These are phyloP conservation scores for Enteromius paludinosus DNA, from an alignment of 2,797 vertebrate genomes.

Conservation along the genomic window DNA sequence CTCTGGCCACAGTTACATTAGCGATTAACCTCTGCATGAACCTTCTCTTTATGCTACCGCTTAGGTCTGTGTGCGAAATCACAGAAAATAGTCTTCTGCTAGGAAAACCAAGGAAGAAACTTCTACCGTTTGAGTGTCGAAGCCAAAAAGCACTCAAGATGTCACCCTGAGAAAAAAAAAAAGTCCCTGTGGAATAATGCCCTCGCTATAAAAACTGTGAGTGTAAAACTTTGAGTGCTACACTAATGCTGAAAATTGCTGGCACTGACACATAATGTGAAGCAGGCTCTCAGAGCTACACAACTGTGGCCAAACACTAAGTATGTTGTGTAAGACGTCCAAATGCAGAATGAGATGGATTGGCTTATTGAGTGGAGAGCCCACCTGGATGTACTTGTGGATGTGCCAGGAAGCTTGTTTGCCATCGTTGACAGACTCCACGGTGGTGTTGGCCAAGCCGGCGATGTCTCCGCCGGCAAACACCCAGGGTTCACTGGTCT, in stretches of 20 bases:
- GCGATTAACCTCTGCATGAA: slow-evolving; percentile 61
- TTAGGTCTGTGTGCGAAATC: slow-evolving; percentile 46
- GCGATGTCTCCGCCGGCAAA: slow-evolving; percentile 91
- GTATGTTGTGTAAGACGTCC: slow-evolving; percentile 47
- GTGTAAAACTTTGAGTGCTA: slow-evolving; percentile 47
- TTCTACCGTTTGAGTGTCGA: slow-evolving; percentile 29
- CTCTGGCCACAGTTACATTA: slow-evolving; percentile 60
- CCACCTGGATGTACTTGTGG: slow-evolving; percentile 94
- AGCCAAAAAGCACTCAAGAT: slow-evolving; percentile 52
- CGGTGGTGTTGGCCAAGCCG: slow-evolving; percentile 90
- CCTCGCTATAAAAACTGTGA: slow-evolving; percentile 40
- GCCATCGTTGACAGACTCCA: slow-evolving; percentile 95
- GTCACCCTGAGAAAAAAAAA: slow-evolving; percentile 49
- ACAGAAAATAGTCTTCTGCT: slow-evolving; percentile 37
- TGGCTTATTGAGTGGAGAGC: slow-evolving; percentile 88
- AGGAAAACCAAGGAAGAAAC: slow-evolving; percentile 26
- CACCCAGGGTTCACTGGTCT: slow-evolving; percentile 91
- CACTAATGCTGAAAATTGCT: slow-evolving; percentile 51
- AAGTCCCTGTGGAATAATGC: slow-evolving; percentile 41
- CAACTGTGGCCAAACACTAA: slow-evolving; percentile 51
- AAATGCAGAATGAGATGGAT: slow-evolving; percentile 77
- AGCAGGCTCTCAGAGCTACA: slow-evolving; percentile 39
- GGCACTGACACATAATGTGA: slow-evolving; percentile 46
- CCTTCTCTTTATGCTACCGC: slow-evolving; percentile 43
- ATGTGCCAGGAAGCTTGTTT: slow-evolving; percentile 97